Evolutionary conservation across 2,797 vertebrate species (phyloP), one percentile per base, ranked within the genome.

Genomic region (Muscicapa comitata): DNA sequence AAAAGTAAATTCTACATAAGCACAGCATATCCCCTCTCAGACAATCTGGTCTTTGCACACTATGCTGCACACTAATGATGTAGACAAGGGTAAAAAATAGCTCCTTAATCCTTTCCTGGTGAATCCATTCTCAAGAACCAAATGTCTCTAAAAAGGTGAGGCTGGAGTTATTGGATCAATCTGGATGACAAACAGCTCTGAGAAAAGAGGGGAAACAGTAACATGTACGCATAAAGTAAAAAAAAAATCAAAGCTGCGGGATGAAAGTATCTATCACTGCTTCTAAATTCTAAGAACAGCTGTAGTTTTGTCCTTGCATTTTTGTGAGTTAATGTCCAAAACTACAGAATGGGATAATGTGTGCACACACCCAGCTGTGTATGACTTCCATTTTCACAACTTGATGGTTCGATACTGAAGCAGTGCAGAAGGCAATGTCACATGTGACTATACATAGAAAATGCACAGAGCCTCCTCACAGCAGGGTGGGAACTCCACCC

Each of bases 321-420:
- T 84, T 70, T 75, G 20, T 38, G 75, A 80, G 23, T 40, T 33
- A 21, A 63, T 6, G 42, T 13, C 38, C 38, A 53, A 28, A 65
- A 42, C n/a, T 42, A 31, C 14, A 50, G 13, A 57, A 53, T 0
- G 3, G 33, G 37, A 33, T 53, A 59, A 63, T 37, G 24, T 45
- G 48, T 37, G 54, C 55, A 58, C 17, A 29, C 20, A 20, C 25
- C 33, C 35, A 54, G 55, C 37, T 71, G 16, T 5, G 2, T 35
- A 48, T 1, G 10, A 58, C 9, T 76, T n/a, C 45, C 57, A 21
- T 29, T 82, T 71, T 67, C 81, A 63, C 55, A 78, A 70, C 45
- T 0, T 17, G n/a, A 14, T 0, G 1, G 55, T 35, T 83, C 0
- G 0, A 59, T n/a, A 53, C 33, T 9, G 28, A 37, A n/a, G 67